A percentile compares a stretch with the other conserved stretches of the same genome.
phyloP scores from a whole-genome alignment of 30 jellyfish, hydroid and myxozoan species.

The Turritopsis dohrnii region DNA sequence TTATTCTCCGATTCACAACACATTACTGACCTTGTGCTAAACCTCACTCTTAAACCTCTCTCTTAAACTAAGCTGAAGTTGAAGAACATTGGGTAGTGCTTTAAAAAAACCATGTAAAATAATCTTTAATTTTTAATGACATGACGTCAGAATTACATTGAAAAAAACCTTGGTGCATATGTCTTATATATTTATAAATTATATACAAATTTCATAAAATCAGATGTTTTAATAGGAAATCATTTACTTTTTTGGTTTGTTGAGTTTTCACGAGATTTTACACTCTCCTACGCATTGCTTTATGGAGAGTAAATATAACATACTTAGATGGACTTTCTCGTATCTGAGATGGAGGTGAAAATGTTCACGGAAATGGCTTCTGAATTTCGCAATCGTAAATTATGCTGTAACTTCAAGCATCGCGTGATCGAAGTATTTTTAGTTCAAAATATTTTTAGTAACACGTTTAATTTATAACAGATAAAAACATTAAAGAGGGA shows the following conservation, averaged over 20 bases:
- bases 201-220: not conserved
- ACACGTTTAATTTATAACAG: no score
- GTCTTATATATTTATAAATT: not conserved
- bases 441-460: not conserved
- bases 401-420: not conserved
- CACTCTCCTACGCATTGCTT: not conserved
- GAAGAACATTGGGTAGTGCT: not conserved
- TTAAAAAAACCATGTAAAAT: not conserved
- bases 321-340: not conserved
- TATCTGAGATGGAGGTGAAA: not conserved
- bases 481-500: no score
- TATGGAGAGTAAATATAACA: not conserved
- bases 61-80: not conserved
- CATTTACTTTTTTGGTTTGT: not conserved
- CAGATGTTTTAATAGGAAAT: not conserved
- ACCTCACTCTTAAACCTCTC: no score
- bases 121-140: not conserved
- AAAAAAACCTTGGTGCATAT: not conserved
- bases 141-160: not conserved
- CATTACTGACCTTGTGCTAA: no score
- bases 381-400: not conserved
- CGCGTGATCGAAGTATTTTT: not conserved
- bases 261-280: not conserved
- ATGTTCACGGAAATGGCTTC: not conserved
- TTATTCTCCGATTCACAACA: not conserved